Conservation (phyloP, 2,113 vertebrate genomes). For the Taurulus bubalis region DNA sequence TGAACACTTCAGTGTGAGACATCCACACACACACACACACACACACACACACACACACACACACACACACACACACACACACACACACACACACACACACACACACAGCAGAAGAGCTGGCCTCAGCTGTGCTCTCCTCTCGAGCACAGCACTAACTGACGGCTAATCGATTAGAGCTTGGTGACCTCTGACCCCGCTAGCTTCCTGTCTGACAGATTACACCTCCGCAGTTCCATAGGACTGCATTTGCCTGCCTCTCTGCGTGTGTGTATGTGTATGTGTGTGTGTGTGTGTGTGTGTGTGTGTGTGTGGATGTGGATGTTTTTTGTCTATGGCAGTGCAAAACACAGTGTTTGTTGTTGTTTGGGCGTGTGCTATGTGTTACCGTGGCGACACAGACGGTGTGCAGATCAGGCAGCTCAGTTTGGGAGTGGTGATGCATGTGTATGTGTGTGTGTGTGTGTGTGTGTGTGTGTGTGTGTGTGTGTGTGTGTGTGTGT, state of each 20-base stretch:
- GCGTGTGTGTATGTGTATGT: constrained; percentile 27
- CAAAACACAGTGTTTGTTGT: constrained; percentile 74
- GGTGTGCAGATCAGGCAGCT: constrained; percentile 72
- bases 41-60: constrained; percentile 40
- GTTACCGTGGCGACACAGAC: constrained; percentile 75
- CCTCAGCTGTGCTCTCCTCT: constrained; percentile 91
- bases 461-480: constrained; percentile 38
- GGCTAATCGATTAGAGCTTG: constrained; percentile 98
- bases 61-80: constrained; percentile 43
- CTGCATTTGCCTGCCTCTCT: constrained; percentile 42
- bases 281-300: constrained; percentile 18
- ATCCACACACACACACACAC: constrained; percentile 34
- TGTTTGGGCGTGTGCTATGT: constrained; percentile 74
- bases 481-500: constrained; percentile 49
- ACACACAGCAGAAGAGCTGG: constrained; percentile 80
- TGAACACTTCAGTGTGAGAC: constrained; percentile 34
- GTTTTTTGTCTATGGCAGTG: constrained; percentile 11
- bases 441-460: constrained; percentile 46
- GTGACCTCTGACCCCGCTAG: constrained; percentile 91
- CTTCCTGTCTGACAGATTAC: constrained; percentile 93
- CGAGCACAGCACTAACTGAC: constrained; percentile 92
- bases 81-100: constrained; percentile 26
- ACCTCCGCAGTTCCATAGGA: constrained; percentile 76
- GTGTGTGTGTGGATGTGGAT: constrained; percentile 14
- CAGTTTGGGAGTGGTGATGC: constrained; percentile 62